Conservation (phyloP, 2,888 invertebrate species). For the Leucozona laternaria region DNA sequence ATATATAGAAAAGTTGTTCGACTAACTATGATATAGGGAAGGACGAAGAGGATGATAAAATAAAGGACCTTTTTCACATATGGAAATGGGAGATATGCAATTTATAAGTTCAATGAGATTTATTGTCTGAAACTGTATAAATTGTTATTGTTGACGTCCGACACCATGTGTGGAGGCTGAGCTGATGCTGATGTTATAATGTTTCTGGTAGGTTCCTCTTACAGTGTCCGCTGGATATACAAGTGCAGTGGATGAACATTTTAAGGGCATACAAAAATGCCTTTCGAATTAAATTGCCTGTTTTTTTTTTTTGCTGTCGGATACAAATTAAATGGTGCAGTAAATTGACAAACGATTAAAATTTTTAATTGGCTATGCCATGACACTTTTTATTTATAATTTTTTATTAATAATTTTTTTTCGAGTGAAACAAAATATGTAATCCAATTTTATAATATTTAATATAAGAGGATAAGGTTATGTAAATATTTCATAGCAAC, state of each 20-base stretch:
- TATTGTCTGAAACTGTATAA: slow-evolving; percentile 29
- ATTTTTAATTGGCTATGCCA: slow-evolving; percentile 31
- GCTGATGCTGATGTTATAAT: background rate
- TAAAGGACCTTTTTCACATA: background rate
- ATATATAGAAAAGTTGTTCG: slow-evolving; percentile 1
- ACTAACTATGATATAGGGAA: background rate
- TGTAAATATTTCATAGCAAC: background rate
- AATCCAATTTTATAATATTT: background rate
- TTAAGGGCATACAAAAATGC: background rate
- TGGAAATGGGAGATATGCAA: slow-evolving; percentile 51
- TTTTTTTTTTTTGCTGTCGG: background rate
- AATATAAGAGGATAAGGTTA: background rate
- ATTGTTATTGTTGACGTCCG: slow-evolving; percentile 2
- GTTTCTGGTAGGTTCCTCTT: background rate
- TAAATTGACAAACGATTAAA: slow-evolving; percentile 12
- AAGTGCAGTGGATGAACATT: background rate
- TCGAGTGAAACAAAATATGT: background rate
- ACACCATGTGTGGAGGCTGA: background rate
- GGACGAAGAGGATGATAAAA: background rate
- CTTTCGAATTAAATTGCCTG: background rate
- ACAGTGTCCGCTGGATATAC: background rate
- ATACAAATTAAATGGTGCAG: background rate
- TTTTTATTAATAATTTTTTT: background rate
- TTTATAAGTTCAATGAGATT: slow-evolving; percentile 64
- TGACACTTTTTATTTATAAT: background rate